Conservation (phyloP, 2,797 vertebrate species). For the Falco cherrug region DNA sequence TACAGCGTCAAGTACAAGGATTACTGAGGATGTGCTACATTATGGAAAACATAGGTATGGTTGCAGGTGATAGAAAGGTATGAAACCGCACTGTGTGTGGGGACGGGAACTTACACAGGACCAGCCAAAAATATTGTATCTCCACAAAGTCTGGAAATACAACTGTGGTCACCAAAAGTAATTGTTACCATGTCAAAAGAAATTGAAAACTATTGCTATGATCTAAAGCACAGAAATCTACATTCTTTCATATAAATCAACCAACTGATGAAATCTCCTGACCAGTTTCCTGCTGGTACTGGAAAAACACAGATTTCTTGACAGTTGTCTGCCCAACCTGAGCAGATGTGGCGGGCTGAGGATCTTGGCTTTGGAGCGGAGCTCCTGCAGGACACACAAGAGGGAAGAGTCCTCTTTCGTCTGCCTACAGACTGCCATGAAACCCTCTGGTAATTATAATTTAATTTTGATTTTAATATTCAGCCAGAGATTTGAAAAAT, state of each 20-base stretch:
- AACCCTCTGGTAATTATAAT: constrained; percentile 3
- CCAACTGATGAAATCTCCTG: not conserved
- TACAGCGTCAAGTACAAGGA: not conserved
- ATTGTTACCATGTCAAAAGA: not conserved
- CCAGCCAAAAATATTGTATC: not conserved
- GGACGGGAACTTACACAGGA: not conserved
- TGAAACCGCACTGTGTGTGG: not conserved
- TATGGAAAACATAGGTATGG: rapidly evolving
- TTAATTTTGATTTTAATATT: constrained; percentile 40
- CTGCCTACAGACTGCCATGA: not conserved
- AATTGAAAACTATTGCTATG: not conserved
- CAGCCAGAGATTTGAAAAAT: constrained; percentile 49
- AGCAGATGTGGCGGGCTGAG: not conserved
- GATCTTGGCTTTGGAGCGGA: not conserved
- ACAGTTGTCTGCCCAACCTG: not conserved
- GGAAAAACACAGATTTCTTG: not conserved
- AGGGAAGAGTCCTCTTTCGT: not conserved
- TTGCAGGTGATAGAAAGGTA: not conserved
- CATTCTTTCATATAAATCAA: not conserved
- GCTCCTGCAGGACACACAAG: not conserved
- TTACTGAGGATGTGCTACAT: not conserved
- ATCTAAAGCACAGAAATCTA: not conserved
- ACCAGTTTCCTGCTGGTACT: not conserved
- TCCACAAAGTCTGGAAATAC: not conserved
- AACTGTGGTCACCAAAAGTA: rapidly evolving